These are phyloP conservation scores for Azorinus chamasolen DNA, from an alignment of 2,888 invertebrate genomes.

Conservation along the genomic window DNA sequence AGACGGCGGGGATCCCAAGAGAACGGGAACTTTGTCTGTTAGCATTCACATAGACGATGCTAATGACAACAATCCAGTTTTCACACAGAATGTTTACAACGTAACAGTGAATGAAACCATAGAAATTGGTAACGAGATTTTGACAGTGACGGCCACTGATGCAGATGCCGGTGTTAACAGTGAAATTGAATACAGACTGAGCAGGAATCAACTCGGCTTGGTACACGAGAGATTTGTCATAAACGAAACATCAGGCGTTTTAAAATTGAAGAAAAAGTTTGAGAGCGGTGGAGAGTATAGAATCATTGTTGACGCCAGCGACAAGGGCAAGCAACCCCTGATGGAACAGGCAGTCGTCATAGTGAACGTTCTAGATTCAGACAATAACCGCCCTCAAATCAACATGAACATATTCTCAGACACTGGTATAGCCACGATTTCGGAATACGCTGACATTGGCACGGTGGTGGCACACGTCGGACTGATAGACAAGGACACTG, in stretches of 20 bases:
- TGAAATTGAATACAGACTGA: slow-evolving; percentile 86
- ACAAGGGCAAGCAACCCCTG: slow-evolving; percentile 75
- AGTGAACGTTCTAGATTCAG: slow-evolving; percentile 92
- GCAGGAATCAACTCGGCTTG: slow-evolving; percentile 67
- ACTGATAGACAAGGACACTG: slow-evolving; percentile 76
- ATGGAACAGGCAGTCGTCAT: slow-evolving; percentile 75
- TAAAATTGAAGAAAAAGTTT: slow-evolving; percentile 71
- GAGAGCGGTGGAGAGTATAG: slow-evolving; percentile 67
- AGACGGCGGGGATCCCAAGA: slow-evolving; percentile 70
- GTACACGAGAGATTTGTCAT: slow-evolving; percentile 72
- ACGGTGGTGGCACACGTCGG: slow-evolving; percentile 78
- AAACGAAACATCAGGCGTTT: slow-evolving; percentile 72
- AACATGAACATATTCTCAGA: slow-evolving; percentile 75
- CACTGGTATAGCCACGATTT: slow-evolving; percentile 67
- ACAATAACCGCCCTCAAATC: slow-evolving; percentile 95
- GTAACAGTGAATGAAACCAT: slow-evolving; percentile 69
- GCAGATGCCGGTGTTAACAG: slow-evolving; percentile 93
- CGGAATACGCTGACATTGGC: slow-evolving; percentile 76
- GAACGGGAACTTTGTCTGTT: slow-evolving; percentile 66
- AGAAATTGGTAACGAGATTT: slow-evolving; percentile 57
- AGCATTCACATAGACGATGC: slow-evolving; percentile 68
- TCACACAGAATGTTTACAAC: slow-evolving; percentile 61
- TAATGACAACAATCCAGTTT: slow-evolving; percentile 74
- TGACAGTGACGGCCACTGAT: slow-evolving; percentile 92
- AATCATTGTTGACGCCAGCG: slow-evolving; percentile 78